Evolutionary conservation across 2,888 invertebrate species (phyloP).

Genomic region (Notodonta ziczac): DNA sequence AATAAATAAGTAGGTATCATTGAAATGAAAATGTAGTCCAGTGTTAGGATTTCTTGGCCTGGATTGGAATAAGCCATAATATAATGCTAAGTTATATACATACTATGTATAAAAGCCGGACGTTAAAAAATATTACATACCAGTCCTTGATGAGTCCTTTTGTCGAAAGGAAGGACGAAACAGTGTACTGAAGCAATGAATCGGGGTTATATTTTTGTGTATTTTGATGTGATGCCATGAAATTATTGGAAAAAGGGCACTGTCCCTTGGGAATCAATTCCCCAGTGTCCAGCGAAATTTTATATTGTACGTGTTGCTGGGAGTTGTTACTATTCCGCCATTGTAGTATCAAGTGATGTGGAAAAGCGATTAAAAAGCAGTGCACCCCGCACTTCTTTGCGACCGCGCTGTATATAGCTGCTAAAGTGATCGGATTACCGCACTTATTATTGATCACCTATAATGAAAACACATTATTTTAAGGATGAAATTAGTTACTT

Average conservation of each 20-base stretch:
- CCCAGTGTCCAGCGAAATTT: slow-evolving; percentile 57
- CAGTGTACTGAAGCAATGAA: slow-evolving; percentile 53
- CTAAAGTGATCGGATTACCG: slow-evolving; percentile 53
- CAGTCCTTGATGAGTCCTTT: slow-evolving; percentile 56
- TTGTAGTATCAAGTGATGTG: slow-evolving; percentile 66
- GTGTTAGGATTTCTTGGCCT: no score
- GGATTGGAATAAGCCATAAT: no score
- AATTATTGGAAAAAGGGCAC: slow-evolving; percentile 55
- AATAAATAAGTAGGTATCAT: no score
- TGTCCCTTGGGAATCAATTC: slow-evolving; percentile 48
- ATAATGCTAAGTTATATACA: no score
- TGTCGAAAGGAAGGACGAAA: slow-evolving; percentile 47
- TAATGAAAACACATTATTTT: slow-evolving; percentile 18
- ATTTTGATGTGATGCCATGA: slow-evolving; percentile 13
- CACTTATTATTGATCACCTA: slow-evolving; percentile 55
- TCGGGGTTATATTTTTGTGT: slow-evolving; percentile 52
- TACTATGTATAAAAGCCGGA: no score
- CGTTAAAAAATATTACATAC: slow-evolving; percentile 32
- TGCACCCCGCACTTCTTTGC: slow-evolving; percentile 59
- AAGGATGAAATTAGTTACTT: no score
- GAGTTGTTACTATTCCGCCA: slow-evolving; percentile 47
- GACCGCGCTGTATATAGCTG: slow-evolving; percentile 60
- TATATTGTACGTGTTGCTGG: slow-evolving; percentile 32
- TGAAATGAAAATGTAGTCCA: no score
- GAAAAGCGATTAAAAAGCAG: slow-evolving; percentile 61